phyloP scores from a whole-genome alignment of 1,140 invertebrate species.

The Plodia interpunctella region DNA sequence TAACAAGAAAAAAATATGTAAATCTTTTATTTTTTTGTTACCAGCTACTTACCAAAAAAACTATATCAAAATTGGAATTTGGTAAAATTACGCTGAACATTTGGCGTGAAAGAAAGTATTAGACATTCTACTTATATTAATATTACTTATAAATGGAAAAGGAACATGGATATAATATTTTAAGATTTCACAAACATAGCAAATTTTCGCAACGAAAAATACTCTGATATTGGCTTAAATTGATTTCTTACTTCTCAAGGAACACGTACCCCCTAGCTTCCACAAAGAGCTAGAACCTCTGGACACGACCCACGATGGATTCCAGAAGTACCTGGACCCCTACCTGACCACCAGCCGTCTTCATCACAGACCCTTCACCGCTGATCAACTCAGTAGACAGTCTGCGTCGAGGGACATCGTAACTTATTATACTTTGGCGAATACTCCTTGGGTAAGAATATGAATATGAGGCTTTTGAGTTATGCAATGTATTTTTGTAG shows the following conservation, averaged over 20 bases:
- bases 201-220: background rate
- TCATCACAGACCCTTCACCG: slow-evolving; percentile 53
- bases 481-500: no score
- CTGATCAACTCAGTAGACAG: slow-evolving; percentile 41
- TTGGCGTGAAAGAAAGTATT: no score
- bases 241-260: slow-evolving; percentile 18
- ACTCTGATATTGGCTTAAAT: no score
- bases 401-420: slow-evolving; percentile 45
- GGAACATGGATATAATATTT: no score
- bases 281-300: slow-evolving; percentile 46
- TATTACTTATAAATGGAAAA: no score
- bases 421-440: slow-evolving; percentile 54
- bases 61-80: no score
- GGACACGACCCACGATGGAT: slow-evolving; percentile 57
- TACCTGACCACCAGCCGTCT: slow-evolving; percentile 57
- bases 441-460: slow-evolving; percentile 48
- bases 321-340: slow-evolving; percentile 58
- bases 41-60: no score
- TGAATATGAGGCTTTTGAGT: no score
- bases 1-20: slow-evolving; percentile 18
- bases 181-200: background rate
- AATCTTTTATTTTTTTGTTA: no score
- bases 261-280: slow-evolving; percentile 28
- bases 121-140: no score
- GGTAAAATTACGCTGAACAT: no score